Evolutionary conservation across 2,113 vertebrate species (phyloP).

Genomic region (Orcinus orca): DNA sequence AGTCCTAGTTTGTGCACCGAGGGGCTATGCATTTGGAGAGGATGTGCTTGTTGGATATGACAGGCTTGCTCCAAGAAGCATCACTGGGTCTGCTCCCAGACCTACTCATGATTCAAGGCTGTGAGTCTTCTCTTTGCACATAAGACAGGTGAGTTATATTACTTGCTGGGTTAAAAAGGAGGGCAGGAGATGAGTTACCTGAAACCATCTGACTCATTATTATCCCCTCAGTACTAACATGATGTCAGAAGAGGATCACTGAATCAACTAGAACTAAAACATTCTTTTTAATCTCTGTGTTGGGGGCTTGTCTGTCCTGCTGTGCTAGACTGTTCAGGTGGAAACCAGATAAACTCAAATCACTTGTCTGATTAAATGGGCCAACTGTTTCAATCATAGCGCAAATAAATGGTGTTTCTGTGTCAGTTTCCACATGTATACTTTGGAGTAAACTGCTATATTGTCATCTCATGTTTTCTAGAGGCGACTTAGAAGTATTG

Average conservation of each 20-base stretch:
- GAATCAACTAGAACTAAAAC: neutral
- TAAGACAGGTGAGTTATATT: conserved; percentile 23
- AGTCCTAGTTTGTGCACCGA: neutral
- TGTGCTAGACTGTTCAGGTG: neutral
- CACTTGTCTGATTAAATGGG: neutral
- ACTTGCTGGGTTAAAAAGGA: neutral
- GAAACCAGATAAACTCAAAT: conserved; percentile 25
- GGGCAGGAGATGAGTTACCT: neutral
- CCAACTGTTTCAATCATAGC: neutral
- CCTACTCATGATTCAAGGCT: neutral
- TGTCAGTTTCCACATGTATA: neutral
- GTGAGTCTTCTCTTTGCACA: neutral
- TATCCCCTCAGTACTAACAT: neutral
- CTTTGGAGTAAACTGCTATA: neutral
- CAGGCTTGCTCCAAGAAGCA: neutral
- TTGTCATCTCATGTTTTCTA: neutral
- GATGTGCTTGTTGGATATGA: neutral
- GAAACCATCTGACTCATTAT: neutral
- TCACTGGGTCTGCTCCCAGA: neutral
- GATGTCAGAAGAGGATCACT: neutral
- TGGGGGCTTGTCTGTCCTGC: neutral
- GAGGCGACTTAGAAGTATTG: neutral
- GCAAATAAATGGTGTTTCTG: neutral
- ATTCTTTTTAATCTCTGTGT: neutral
- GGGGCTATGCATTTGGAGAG: neutral